Base-by-base conservation (phyloP, 2,113 vertebrate species). In the Sciurus niger region DNA sequence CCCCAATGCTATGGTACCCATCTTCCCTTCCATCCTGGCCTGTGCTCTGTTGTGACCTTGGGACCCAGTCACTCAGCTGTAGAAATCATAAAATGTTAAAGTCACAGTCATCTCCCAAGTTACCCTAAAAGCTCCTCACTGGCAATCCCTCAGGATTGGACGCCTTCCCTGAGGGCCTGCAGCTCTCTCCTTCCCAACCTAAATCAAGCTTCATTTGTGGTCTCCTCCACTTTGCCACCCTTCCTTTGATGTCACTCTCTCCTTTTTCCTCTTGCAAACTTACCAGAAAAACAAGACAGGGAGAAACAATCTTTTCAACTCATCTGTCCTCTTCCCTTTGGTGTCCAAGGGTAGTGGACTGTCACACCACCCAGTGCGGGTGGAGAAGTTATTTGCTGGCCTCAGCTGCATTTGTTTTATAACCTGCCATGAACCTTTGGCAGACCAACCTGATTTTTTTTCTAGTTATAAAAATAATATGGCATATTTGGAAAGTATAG, bases 401-500 rank as follows among this genome's bases (percentile, higher is more conserved):
- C 72, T 67, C 55, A 28, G 86, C 46, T 86, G 86, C 67, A 55
- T 7, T 20, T 4, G 14, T 43, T 90, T 92, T 82, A 96, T 76
- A 88, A 32, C 25, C 51, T 30, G 22, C 93, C 43, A 1, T 2
- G 17, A 17, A 82, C 82, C 94, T 95, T 92, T 84, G 84, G 95
- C 94, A 92, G 72, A 79, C 77, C 63, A 40, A 46, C 32, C 72
- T n/a, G 16, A 34, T 93, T 77, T 90, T 85, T 78, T 72, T n/a
- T 40, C 55, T 77, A 83, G 60, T 96, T 88, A 88, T 51, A 85
- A 93, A 94, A 95, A 90, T 86, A 97, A 95, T 89, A 93, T 84
- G 83, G 93, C 95, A 46, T 87, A 89, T 89, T 94, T 79, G 86
- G 92, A 97, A 97, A 79, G 70, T 40, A 55, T 46, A 95, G 84